Base-by-base conservation (phyloP, 1,140 invertebrate species). In the Diorhabda sublineata region DNA sequence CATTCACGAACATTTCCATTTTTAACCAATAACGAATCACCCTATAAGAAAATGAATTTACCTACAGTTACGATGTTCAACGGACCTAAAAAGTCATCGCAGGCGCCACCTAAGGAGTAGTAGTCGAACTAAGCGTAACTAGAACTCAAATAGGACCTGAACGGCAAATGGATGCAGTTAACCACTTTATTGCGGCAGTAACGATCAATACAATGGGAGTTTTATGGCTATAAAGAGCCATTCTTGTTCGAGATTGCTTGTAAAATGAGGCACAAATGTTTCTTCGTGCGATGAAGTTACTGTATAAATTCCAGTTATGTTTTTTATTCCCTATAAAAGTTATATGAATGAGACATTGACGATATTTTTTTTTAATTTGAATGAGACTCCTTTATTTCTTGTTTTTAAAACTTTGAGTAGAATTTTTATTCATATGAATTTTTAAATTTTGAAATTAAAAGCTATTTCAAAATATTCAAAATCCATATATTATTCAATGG, bases 161-260 rank as follows among this genome's bases (percentile, higher is more conserved):
- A 58, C 58, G 59, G 58, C 63, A 60, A 44, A 42, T 52, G 47
- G 6, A 52, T 64, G 71, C 73, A 73, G 74, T 74, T 70, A 72
- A 58, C 73, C 69, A 75, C 69, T 26, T 62, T 67, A 67, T 26
- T 42, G 45, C 64, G 70, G 72, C 76, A 75, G 78, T 80, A 78
- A 77, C 78, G 80, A 81, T 81, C 79, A 81, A 81, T 81, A 80
- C 79, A 77, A 81, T 81, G 78, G 76, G 78, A 75, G 74, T 80
- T 81, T 81, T 80, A 81, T 77, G 77, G 74, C 75, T 77, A 80
- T 81, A 81, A 81, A 76, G 71, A 75, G 76, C 74, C 78, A 76
- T 81, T 81, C 71, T 63, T 75, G 74, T 73, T 74, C 72, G 68
- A 71, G 78, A 79, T 74, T 70, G 75, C 76, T 77, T 78, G 78